Base-by-base conservation (phyloP, 2,797 vertebrate species). In the Nannoperca australis region DNA sequence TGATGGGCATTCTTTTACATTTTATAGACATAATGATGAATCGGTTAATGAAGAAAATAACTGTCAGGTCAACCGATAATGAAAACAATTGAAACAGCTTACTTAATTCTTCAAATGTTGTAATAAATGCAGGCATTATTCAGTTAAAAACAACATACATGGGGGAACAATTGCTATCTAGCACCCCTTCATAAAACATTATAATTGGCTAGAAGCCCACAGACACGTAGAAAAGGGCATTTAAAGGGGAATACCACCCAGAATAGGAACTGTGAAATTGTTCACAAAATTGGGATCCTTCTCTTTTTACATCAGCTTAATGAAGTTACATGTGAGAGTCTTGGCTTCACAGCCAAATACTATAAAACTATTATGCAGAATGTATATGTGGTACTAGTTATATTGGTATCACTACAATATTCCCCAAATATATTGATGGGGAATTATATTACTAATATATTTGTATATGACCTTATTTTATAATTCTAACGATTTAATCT, bases 191-290 rank as follows among this genome's bases (percentile, higher is more conserved):
- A 83, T 53, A 53, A 70, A 51, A 79, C 50, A 62, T 84, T 60
- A 70, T 73, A 68, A 75, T 69, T 81, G 83, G 83, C 80, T 86
- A 53, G 49, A 66, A 42, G 34, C 42, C 34, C n/a, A 24, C 22
- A 69, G 64, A 76, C 65, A 78, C 79, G 83, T 84, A 22, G 71
- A 62, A 75, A 76, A 53, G 54, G 76, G 42, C 68, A 11, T 40
- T 84, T 79, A 64, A 84, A 45, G 4, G 54, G 44, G 27, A 73
- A 69, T 38, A 51, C 20, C 62, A 59, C 30, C 10, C 34, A 22
- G n/a, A 64, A 40, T 18, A 38, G 3, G 15, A 64, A 65, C 7
- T 59, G 14, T 50, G 14, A 71, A 7, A 44, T 1, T 0, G 2
- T n/a, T 38, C 27, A 38, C 24, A 67, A 45, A 36, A 71, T 9